A percentile compares a stretch with the other conserved stretches of the same genome.
Conservation (phyloP, 2,888 invertebrate species). For the Poecilobothrus nobilitatus region DNA sequence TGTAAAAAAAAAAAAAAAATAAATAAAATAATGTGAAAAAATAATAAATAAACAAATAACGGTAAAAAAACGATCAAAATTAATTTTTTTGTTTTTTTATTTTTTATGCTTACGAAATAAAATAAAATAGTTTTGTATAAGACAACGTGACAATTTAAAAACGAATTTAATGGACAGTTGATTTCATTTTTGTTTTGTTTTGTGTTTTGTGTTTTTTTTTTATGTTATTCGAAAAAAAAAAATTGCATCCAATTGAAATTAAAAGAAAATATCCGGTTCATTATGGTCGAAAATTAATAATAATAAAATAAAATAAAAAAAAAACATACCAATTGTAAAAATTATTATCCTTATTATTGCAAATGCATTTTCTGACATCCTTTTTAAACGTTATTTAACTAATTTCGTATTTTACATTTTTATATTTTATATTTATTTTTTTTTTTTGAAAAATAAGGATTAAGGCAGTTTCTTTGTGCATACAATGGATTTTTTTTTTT, state of each 20-base stretch:
- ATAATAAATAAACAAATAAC: no score
- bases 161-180: constrained; percentile 3
- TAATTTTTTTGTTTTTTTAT: neutral
- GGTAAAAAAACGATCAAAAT: neutral
- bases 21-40: neutral
- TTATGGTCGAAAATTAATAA: neutral
- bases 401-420: no score
- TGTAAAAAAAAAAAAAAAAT: neutral
- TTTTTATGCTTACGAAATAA: neutral
- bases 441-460: no score
- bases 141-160: neutral
- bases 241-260: neutral
- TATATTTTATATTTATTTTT: no score
- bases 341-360: no score
- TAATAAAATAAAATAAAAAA: neutral
- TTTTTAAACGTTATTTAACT: neutral
- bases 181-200: neutral
- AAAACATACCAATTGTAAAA: neutral
- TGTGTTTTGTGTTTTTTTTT: neutral
- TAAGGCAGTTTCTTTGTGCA: neutral
- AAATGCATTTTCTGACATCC: neutral
- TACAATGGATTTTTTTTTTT: no score
- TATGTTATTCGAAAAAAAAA: neutral
- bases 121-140: neutral
- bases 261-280: neutral